These are phyloP conservation scores for Megastigmus dorsalis DNA, from an alignment of 2,888 invertebrate species.

Conservation along the genomic window DNA sequence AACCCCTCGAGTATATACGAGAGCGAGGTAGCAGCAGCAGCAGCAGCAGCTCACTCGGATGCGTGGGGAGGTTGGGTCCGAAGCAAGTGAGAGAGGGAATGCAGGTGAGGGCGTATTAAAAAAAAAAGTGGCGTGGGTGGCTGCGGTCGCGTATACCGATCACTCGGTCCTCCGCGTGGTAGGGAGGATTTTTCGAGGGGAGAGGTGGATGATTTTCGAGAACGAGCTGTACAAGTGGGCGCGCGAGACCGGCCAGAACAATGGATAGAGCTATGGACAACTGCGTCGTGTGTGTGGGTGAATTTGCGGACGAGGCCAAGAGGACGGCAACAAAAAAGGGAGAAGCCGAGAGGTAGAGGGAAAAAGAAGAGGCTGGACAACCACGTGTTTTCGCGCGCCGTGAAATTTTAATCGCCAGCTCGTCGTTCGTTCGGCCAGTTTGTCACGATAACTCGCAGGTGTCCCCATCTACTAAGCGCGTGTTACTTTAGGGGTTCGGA, in stretches of 20 bases:
- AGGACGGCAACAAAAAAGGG: background rate
- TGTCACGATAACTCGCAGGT: constrained; percentile 71
- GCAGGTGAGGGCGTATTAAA: constrained; percentile 73
- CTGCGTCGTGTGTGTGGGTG: background rate
- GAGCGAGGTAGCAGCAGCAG: no score
- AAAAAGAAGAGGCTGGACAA: constrained; percentile 53
- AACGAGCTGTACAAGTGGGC: no score
- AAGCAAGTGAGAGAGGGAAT: constrained; percentile 53
- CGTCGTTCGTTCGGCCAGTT: constrained; percentile 73
- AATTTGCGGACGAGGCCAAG: background rate
- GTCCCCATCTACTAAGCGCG: constrained; percentile 57
- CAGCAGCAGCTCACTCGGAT: no score
- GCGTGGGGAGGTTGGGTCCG: no score
- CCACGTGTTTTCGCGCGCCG: no score
- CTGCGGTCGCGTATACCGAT: constrained; percentile 67
- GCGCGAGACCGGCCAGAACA: no score
- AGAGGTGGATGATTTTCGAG: no score
- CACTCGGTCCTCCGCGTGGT: no score
- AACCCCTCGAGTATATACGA: background rate
- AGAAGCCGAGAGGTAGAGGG: background rate
- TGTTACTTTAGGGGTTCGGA: no score
- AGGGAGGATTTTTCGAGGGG: constrained; percentile 53
- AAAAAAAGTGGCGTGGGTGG: constrained; percentile 63
- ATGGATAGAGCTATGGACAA: background rate
- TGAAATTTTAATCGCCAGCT: constrained; percentile 74